Percentiles rank a stretch among this genome's conserved stretches.
Conservation (phyloP, 2,113 vertebrate genomes). For the Oncorhynchus mykiss region DNA sequence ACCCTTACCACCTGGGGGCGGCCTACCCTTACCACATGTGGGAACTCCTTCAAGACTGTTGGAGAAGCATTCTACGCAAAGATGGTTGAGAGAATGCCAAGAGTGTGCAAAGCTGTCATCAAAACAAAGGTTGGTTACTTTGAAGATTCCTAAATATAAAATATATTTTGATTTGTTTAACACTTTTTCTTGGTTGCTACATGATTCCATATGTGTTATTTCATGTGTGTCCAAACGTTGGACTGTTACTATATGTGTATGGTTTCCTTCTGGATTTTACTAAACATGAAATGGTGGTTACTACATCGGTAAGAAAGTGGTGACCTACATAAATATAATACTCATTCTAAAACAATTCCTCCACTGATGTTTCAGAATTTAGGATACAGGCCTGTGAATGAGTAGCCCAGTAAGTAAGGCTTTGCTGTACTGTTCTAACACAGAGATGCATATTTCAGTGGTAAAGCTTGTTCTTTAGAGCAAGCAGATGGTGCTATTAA, state of each 20-base stretch:
- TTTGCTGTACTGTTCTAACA: neutral
- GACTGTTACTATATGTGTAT: slow-evolving; percentile 5
- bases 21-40: too few relatives aligned
- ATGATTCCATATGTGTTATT: too few relatives aligned
- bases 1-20: too few relatives aligned
- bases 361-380: neutral
- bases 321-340: neutral
- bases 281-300: slow-evolving; percentile 56
- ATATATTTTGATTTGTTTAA: too few relatives aligned
- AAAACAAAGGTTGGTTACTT: too few relatives aligned
- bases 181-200: too few relatives aligned
- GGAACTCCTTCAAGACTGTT: too few relatives aligned
- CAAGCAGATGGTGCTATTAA: slow-evolving; percentile 68
- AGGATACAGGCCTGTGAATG: neutral
- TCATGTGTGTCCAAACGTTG: slow-evolving; percentile 3
- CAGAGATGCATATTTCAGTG: neutral
- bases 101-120: too few relatives aligned
- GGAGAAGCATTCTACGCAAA: too few relatives aligned
- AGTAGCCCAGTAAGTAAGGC: neutral
- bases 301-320: slow-evolving; percentile 53
- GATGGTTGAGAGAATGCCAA: too few relatives aligned
- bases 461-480: slow-evolving; percentile 3
- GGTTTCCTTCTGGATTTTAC: slow-evolving; percentile 49
- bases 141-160: too few relatives aligned
- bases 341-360: neutral